These are phyloP conservation scores for Trogon surrucura DNA, from an alignment of 2,113 vertebrate genomes.

Conservation along the genomic window DNA sequence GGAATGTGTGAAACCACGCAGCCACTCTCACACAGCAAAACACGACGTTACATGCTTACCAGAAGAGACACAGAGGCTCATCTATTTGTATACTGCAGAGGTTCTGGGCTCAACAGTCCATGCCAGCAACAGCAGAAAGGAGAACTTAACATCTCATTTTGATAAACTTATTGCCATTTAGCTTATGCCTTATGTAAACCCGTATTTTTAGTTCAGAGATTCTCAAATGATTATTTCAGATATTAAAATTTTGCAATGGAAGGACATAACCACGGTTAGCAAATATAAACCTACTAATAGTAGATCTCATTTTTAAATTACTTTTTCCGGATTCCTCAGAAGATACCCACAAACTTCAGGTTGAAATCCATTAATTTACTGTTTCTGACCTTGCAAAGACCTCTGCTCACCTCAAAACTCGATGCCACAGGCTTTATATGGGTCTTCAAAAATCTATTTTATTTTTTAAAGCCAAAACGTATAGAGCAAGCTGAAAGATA, in stretches of 20 bases:
- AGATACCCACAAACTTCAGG: neutral
- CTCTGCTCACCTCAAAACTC: neutral
- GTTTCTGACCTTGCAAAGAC: slow-evolving; percentile 38
- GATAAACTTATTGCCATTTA: neutral
- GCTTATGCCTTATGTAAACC: neutral
- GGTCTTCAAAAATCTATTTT: neutral
- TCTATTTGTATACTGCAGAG: neutral
- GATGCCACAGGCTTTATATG: neutral
- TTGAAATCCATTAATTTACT: neutral
- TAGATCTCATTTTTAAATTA: neutral
- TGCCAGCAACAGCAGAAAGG: neutral
- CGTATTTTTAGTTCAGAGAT: neutral
- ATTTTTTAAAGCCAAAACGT: slow-evolving; percentile 8
- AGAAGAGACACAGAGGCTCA: neutral
- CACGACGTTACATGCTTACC: neutral
- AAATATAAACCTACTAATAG: neutral
- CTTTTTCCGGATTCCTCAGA: slow-evolving; percentile 9
- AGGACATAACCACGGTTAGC: neutral
- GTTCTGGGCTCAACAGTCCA: neutral
- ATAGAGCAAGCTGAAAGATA: neutral
- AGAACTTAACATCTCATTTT: neutral
- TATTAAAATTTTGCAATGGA: neutral
- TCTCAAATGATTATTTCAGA: neutral
- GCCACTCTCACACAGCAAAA: neutral
- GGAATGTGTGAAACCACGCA: neutral